Conservation (phyloP, 2,888 invertebrate genomes). For the Tenthredo amoena region DNA sequence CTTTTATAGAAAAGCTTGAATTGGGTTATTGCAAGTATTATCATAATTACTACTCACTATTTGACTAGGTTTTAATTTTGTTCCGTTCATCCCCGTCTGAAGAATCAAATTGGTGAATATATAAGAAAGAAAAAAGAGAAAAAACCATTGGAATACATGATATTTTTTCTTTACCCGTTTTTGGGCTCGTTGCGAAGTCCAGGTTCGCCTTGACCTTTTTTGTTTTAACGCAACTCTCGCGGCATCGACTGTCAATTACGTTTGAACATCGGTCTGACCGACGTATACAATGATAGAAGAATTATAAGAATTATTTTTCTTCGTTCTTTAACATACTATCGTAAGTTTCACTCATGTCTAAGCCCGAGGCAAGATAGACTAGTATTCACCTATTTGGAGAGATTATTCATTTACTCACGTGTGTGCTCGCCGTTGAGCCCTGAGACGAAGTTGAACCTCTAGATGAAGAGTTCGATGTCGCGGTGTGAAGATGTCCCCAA, state of each 20-base stretch:
- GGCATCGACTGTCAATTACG: slow-evolving; percentile 46
- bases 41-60: not conserved
- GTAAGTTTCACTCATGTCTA: not conserved
- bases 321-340: not conserved
- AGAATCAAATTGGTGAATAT: not conserved
- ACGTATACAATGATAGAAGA: not conserved
- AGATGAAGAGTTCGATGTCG: slow-evolving; percentile 74
- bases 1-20: not conserved
- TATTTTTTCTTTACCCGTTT: not conserved
- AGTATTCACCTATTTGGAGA: not conserved
- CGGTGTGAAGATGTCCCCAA: slow-evolving; percentile 69
- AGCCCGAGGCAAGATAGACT: not conserved
- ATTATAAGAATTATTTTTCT: slow-evolving; percentile 9
- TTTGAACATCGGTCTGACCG: not conserved
- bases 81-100: not conserved
- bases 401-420: slow-evolving; percentile 80
- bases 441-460: slow-evolving; percentile 83
- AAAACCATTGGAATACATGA: not conserved
- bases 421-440: slow-evolving; percentile 88
- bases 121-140: not conserved
- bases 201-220: slow-evolving; percentile 46
- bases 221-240: slow-evolving; percentile 33
- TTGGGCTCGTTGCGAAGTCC: slow-evolving; percentile 5
- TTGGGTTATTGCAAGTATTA: not conserved
- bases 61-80: not conserved